Percentiles rank a stretch among this genome's conserved stretches.
phyloP scores from a whole-genome alignment of 2,113 vertebrate species.

The Pogonocichla stellata region DNA sequence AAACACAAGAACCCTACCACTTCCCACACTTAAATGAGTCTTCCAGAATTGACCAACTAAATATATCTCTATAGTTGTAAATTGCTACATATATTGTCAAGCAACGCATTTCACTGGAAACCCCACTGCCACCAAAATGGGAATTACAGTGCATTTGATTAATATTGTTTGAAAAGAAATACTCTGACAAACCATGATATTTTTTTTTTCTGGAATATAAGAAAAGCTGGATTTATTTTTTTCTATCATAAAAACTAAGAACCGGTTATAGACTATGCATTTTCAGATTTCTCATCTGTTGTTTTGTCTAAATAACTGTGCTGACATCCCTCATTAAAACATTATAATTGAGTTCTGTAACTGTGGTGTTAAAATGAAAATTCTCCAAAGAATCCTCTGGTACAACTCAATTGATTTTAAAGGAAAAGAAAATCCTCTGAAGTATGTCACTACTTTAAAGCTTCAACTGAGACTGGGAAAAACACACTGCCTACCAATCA shows the following conservation, averaged over 20 bases:
- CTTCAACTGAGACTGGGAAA: not conserved
- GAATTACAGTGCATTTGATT: not conserved
- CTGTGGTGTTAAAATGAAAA: not conserved
- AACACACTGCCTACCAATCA: not conserved
- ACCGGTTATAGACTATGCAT: not conserved
- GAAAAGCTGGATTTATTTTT: not conserved
- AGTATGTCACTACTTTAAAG: not conserved
- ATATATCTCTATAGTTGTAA: not conserved
- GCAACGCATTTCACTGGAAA: not conserved
- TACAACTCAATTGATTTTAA: not conserved
- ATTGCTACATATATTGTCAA: not conserved
- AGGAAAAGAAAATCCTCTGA: not conserved
- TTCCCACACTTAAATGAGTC: not conserved
- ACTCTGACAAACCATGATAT: not conserved
- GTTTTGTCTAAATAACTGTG: not conserved
- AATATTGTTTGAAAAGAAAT: not conserved
- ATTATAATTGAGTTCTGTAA: not conserved
- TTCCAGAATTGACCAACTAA: not conserved
- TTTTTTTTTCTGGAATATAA: not conserved
- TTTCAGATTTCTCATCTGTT: not conserved
- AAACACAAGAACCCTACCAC: fast-evolving
- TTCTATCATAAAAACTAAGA: not conserved
- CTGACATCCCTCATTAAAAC: not conserved
- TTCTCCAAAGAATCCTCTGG: not conserved
- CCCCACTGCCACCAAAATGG: not conserved